Conservation (phyloP, 2,888 invertebrate species). For the Athalia rosae region DNA sequence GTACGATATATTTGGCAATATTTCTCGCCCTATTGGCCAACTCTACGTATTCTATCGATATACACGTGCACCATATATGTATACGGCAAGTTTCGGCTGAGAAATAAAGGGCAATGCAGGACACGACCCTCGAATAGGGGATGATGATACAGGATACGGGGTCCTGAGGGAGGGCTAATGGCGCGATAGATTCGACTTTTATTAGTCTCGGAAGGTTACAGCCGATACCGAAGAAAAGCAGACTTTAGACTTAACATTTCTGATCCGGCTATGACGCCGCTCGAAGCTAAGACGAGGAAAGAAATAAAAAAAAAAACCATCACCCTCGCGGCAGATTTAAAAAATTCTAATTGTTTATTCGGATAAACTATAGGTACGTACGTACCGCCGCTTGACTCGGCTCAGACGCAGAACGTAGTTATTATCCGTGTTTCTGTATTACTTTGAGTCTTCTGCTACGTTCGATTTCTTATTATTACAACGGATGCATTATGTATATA, state of each 20-base stretch:
- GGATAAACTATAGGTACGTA: too few species aligned
- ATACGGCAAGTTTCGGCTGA: background rate
- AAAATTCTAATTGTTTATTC: too few species aligned
- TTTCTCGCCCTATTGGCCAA: slow-evolving; percentile 41
- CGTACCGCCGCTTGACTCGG: too few species aligned
- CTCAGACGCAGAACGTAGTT: background rate
- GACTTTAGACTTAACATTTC: background rate
- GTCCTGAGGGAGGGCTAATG: slow-evolving; percentile 46
- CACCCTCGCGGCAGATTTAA: too few species aligned
- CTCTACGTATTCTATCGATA: slow-evolving; percentile 31
- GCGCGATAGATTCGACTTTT: slow-evolving; percentile 48
- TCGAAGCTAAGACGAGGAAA: too few species aligned
- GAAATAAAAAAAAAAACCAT: too few species aligned
- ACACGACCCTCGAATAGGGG: slow-evolving; percentile 3
- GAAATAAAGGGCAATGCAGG: slow-evolving; percentile 37
- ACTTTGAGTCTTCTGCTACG: slow-evolving; percentile 18
- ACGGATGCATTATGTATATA: background rate
- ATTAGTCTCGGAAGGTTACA: slow-evolving; percentile 47
- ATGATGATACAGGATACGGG: slow-evolving; percentile 44
- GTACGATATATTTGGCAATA: slow-evolving; percentile 31
- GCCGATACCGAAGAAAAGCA: background rate
- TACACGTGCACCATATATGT: background rate
- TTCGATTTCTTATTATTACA: background rate
- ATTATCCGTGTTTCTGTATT: background rate
- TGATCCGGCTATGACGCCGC: too few species aligned